These are phyloP conservation scores for Drosophila oshimai DNA, from an alignment of 1,140 invertebrate species.

Conservation along the genomic window DNA sequence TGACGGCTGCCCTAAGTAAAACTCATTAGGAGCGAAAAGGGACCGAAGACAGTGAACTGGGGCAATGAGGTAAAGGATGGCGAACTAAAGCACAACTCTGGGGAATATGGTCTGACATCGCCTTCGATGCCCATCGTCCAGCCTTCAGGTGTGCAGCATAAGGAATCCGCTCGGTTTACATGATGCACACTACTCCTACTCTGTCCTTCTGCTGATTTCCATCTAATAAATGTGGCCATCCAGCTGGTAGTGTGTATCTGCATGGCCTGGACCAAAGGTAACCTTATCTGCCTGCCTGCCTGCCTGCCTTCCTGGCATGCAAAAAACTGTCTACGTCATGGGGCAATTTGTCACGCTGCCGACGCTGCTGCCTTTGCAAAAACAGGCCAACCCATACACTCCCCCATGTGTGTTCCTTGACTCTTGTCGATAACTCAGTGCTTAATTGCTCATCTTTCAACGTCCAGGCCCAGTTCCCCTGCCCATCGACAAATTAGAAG, in stretches of 20 bases:
- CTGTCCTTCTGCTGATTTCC: conserved; percentile 29
- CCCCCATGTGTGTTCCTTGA: neutral
- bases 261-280: conserved; percentile 1
- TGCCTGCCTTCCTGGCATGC: conserved; percentile 41
- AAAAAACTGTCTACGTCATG: conserved; percentile 56
- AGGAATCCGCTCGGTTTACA: conserved; percentile 14
- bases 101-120: neutral
- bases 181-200: neutral
- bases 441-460: conserved; percentile 80
- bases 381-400: neutral
- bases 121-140: neutral
- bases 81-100: no score
- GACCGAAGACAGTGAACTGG: neutral
- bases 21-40: conserved; percentile 63
- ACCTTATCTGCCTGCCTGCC: conserved; percentile 2
- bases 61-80: no score
- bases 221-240: conserved; percentile 65
- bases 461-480: conserved; percentile 39
- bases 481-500: conserved; percentile 51
- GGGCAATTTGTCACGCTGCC: conserved; percentile 67
- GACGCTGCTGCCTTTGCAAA: conserved; percentile 28
- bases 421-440: conserved; percentile 73
- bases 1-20: conserved; percentile 36
- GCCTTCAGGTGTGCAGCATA: neutral
- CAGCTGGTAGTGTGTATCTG: conserved; percentile 8